These are phyloP conservation scores for Paracentrotus lividus DNA, from an alignment of 53 echinoderm and acorn worm genomes.

Conservation along the genomic window DNA sequence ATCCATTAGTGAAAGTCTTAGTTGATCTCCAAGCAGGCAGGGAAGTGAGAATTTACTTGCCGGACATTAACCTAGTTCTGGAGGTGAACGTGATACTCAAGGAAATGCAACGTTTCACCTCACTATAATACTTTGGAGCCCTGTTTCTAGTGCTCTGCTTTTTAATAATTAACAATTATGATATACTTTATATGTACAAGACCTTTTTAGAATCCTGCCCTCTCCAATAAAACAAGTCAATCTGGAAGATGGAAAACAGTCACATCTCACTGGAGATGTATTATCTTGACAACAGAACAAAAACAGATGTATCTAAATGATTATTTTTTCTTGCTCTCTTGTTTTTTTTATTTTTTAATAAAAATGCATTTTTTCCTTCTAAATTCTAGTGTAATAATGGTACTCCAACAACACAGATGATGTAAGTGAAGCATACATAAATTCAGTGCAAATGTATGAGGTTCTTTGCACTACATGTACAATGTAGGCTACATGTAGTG, in stretches of 20 bases:
- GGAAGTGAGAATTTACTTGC: not conserved
- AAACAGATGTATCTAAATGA: too few relatives aligned
- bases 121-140: not conserved
- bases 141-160: not conserved
- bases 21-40: not conserved
- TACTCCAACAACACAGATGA: too few relatives aligned
- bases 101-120: not conserved
- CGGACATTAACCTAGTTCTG: slow-evolving; percentile 4
- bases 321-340: too few relatives aligned
- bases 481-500: too few relatives aligned
- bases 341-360: too few relatives aligned
- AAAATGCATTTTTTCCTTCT: too few relatives aligned
- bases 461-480: too few relatives aligned
- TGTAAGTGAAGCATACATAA: too few relatives aligned
- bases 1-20: slow-evolving; percentile 35
- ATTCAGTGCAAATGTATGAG: too few relatives aligned
- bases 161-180: not conserved
- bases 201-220: not conserved
- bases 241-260: not conserved
- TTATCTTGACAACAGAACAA: too few relatives aligned
- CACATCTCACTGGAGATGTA: too few relatives aligned
- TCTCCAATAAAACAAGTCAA: not conserved
- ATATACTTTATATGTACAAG: not conserved
- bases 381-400: too few relatives aligned
- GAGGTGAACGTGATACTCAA: not conserved